A percentile compares a stretch with the other conserved stretches of the same genome.
Evolutionary conservation across 2,888 invertebrate genomes (phyloP).

Genomic region (Aspidiotus rigidus): DNA sequence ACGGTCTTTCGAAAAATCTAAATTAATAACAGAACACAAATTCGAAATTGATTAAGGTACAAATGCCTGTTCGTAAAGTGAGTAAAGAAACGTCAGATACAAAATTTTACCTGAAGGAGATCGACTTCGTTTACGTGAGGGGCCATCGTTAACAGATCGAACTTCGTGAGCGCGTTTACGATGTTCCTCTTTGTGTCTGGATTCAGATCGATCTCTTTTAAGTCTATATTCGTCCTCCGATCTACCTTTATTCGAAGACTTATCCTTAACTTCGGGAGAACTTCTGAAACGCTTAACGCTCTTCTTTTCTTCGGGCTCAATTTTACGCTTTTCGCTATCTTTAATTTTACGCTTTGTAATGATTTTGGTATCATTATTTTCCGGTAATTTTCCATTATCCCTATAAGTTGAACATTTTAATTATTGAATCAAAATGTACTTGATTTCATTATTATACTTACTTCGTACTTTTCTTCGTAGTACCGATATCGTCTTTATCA

Average conservation of each 20-base stretch:
- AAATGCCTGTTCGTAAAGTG: too few species aligned
- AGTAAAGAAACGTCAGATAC: neutral
- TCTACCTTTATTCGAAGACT: neutral
- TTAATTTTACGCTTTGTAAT: constrained; percentile 6
- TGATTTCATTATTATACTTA: neutral
- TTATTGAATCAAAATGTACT: too few species aligned
- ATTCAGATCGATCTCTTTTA: constrained; percentile 16
- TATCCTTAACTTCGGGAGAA: constrained; percentile 1
- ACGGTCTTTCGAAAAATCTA: constrained; percentile 19
- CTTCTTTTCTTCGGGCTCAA: constrained; percentile 2
- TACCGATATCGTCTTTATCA: constrained; percentile 35
- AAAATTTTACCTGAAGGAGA: constrained; percentile 22
- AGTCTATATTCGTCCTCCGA: neutral
- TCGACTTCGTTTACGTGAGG: constrained; percentile 17
- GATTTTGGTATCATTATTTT: neutral
- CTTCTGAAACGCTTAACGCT: constrained; percentile 1
- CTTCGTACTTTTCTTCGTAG: constrained; percentile 17
- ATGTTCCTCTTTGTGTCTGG: constrained; percentile 15
- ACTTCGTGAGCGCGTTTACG: constrained; percentile 15
- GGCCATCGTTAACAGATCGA: neutral
- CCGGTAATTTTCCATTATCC: neutral
- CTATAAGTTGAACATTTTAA: neutral
- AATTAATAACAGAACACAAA: neutral
- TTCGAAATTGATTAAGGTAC: too few species aligned
- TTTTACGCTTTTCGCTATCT: constrained; percentile 18